phyloP scores from a whole-genome alignment of 2,113 vertebrate genomes.

The Noturus placidus region DNA sequence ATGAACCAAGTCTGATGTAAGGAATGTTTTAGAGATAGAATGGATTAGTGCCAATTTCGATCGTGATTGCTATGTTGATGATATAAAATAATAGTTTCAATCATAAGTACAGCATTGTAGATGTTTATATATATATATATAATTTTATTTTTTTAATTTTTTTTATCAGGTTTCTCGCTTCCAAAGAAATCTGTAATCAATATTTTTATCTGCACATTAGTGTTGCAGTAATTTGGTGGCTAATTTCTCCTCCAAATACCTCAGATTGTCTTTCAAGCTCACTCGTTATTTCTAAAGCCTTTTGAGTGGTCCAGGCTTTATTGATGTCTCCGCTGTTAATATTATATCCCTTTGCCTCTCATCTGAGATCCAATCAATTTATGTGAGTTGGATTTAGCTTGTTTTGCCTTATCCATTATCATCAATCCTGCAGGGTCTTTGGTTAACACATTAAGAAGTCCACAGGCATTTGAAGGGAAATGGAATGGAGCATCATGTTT shows the following conservation, averaged over 20 bases:
- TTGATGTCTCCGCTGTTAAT: constrained; percentile 74
- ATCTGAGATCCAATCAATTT: constrained; percentile 76
- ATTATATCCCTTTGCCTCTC: constrained; percentile 69
- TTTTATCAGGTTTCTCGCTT: neutral
- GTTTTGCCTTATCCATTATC: constrained; percentile 72
- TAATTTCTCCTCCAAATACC: constrained; percentile 34
- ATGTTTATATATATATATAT: neutral
- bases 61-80: constrained; percentile 50
- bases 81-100: constrained; percentile 51
- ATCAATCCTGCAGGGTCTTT: constrained; percentile 71
- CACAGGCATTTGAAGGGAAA: constrained; percentile 70
- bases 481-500: constrained; percentile 72
- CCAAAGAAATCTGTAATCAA: constrained; percentile 7
- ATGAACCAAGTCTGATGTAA: constrained; percentile 75
- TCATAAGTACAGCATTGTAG: constrained; percentile 10
- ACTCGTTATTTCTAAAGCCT: constrained; percentile 53
- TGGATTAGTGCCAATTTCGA: constrained; percentile 60
- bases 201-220: neutral
- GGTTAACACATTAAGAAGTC: constrained; percentile 75
- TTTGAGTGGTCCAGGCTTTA: constrained; percentile 66
- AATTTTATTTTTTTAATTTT: no score
- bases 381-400: constrained; percentile 70
- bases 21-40: constrained; percentile 83
- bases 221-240: constrained; percentile 11
- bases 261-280: constrained; percentile 40